Evolutionary conservation across 2,797 vertebrate species (phyloP).

Genomic region (Artibeus lituratus): DNA sequence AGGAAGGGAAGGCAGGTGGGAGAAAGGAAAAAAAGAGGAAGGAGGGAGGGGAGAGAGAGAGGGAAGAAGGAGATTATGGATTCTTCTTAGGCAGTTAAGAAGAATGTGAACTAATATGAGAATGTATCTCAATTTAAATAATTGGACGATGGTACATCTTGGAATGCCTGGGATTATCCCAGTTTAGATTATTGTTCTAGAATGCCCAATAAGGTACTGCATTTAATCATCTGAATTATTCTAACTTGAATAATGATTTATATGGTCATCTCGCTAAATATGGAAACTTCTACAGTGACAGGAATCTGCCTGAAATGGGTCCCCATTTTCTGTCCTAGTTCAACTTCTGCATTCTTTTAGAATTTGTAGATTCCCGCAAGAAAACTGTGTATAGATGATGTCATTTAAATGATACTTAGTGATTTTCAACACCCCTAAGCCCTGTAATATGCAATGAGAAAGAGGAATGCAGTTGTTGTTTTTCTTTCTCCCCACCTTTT

Average conservation of each 20-base stretch:
- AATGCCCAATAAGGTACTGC: neutral
- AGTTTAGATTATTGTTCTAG: neutral
- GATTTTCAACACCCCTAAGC: neutral
- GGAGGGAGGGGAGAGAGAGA: neutral
- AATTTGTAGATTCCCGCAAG: neutral
- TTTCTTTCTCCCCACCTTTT: neutral
- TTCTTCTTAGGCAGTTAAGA: neutral
- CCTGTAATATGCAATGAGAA: neutral
- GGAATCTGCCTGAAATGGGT: neutral
- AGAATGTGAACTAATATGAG: neutral
- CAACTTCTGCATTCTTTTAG: neutral
- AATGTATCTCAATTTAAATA: neutral
- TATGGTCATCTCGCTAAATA: neutral
- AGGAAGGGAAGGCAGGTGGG: fast-evolving
- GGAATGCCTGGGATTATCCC: neutral
- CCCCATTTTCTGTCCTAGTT: neutral
- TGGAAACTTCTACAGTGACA: neutral
- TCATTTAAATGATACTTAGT: neutral
- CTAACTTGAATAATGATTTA: neutral
- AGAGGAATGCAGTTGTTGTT: neutral
- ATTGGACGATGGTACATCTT: neutral
- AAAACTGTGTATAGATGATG: neutral
- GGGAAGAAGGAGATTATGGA: neutral
- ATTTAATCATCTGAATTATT: neutral
- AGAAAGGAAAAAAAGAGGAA: neutral